phyloP scores from a whole-genome alignment of 2,888 invertebrate genomes.

The Digitonthophagus gazella region DNA sequence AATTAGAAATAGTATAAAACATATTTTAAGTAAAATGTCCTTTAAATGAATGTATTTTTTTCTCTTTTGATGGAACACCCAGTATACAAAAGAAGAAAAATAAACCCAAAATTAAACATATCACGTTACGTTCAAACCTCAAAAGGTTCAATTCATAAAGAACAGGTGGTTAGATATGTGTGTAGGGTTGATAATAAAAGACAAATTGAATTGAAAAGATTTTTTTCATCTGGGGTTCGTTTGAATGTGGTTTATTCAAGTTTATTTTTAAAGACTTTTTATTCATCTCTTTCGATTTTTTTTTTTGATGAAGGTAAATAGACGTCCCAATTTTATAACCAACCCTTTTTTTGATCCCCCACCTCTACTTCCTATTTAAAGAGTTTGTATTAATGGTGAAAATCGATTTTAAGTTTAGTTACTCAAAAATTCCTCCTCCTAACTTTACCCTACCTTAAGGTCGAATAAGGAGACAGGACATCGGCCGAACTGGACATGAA shows the following conservation, averaged over 20 bases:
- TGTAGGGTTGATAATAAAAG: background rate
- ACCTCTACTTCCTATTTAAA: too few species aligned
- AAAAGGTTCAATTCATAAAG: too few species aligned
- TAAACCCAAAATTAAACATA: background rate
- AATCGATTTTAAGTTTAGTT: background rate
- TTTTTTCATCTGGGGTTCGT: too few species aligned
- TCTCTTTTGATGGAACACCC: too few species aligned
- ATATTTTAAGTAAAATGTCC: too few species aligned
- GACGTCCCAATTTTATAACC: background rate
- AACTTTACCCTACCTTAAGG: background rate
- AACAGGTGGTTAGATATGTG: background rate
- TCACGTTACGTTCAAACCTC: too few species aligned
- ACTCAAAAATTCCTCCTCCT: too few species aligned
- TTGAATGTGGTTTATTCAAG: background rate
- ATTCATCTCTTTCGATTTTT: background rate
- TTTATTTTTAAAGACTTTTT: too few species aligned
- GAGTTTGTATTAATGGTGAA: too few species aligned
- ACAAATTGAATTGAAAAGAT: background rate
- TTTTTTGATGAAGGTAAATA: background rate
- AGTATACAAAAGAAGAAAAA: background rate
- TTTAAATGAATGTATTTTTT: too few species aligned
- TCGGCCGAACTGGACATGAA: slow-evolving; percentile 52
- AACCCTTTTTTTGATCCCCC: background rate
- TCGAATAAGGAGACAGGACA: slow-evolving; percentile 40
- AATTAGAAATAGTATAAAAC: too few species aligned